These are phyloP conservation scores for Aricia artaxerxes DNA, from an alignment of 2,888 invertebrate species.

Conservation along the genomic window DNA sequence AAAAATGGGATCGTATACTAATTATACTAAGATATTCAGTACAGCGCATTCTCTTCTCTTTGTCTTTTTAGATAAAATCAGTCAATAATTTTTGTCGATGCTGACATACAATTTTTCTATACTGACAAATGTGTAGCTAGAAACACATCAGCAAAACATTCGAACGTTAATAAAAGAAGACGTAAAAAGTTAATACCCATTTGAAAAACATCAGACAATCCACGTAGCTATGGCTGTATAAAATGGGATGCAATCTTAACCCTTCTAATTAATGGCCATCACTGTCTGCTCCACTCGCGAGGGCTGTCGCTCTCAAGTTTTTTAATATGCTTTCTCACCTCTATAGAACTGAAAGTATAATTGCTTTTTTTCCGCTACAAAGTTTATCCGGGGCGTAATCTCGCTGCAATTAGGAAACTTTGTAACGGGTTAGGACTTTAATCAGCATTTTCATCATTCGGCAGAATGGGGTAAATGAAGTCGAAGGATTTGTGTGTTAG, in stretches of 20 bases:
- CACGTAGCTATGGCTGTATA: conserved; percentile 15
- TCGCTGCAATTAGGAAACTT: conserved; percentile 63
- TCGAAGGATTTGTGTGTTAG: neutral
- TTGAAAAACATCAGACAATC: conserved; percentile 7
- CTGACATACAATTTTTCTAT: neutral
- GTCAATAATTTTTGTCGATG: neutral
- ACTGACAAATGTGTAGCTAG: neutral
- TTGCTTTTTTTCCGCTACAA: conserved; percentile 70
- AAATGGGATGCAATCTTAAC: conserved; percentile 51
- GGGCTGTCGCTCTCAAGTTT: conserved; percentile 76
- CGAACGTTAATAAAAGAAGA: neutral
- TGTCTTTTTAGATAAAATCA: neutral
- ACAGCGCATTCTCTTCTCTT: neutral
- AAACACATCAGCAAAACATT: neutral
- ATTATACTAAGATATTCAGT: neutral
- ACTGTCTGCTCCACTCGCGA: conserved; percentile 75
- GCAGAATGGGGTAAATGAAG: neutral
- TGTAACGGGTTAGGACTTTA: conserved; percentile 40
- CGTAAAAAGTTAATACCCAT: conserved; percentile 20
- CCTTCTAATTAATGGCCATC: conserved; percentile 81
- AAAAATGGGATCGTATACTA: too few species aligned
- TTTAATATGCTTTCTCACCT: conserved; percentile 80
- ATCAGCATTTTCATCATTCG: conserved; percentile 32
- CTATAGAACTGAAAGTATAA: conserved; percentile 72
- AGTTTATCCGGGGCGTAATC: conserved; percentile 62